Percentiles rank a stretch among this genome's conserved stretches.
These are phyloP conservation scores for Limanda limanda DNA, from an alignment of 2,113 vertebrate genomes.

Conservation along the genomic window DNA sequence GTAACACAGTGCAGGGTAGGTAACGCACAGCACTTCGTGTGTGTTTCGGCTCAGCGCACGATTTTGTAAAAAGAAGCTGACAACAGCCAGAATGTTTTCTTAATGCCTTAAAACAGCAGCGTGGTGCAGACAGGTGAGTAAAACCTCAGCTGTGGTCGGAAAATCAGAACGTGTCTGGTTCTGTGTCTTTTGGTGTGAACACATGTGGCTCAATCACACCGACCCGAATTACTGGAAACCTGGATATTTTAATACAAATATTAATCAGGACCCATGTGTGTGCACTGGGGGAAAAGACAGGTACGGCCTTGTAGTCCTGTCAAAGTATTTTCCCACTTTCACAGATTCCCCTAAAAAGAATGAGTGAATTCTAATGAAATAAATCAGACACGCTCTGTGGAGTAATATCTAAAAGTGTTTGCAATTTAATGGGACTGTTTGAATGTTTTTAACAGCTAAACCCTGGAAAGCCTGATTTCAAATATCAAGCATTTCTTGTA, in stretches of 20 bases:
- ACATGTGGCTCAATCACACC: constrained; percentile 9
- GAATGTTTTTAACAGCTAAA: too few relatives aligned
- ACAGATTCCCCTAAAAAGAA: too few relatives aligned
- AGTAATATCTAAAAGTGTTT: too few relatives aligned
- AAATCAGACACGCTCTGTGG: too few relatives aligned
- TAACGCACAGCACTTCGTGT: constrained; percentile 30
- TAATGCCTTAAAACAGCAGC: constrained; percentile 67
- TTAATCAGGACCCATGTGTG: constrained; percentile 44
- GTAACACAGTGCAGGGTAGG: constrained; percentile 75
- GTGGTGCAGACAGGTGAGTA: constrained; percentile 69
- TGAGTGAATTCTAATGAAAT: too few relatives aligned
- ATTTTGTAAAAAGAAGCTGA: constrained; percentile 57
- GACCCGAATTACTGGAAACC: constrained; percentile 18
- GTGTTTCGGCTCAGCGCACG: constrained; percentile 60
- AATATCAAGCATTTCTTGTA: too few relatives aligned
- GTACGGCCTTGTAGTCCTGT: constrained; percentile 35
- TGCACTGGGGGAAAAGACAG: constrained; percentile 8
- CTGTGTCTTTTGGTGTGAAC: constrained; percentile 24
- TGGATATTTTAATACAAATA: constrained; percentile 24
- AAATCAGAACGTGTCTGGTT: constrained; percentile 49
- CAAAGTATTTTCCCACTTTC: too few relatives aligned
- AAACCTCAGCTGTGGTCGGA: constrained; percentile 27
- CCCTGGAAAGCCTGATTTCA: too few relatives aligned
- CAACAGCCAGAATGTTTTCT: constrained; percentile 76
- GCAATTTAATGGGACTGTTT: too few relatives aligned